Base-by-base conservation (phyloP, 2,113 vertebrate genomes). In the Stegostoma tigrinum region DNA sequence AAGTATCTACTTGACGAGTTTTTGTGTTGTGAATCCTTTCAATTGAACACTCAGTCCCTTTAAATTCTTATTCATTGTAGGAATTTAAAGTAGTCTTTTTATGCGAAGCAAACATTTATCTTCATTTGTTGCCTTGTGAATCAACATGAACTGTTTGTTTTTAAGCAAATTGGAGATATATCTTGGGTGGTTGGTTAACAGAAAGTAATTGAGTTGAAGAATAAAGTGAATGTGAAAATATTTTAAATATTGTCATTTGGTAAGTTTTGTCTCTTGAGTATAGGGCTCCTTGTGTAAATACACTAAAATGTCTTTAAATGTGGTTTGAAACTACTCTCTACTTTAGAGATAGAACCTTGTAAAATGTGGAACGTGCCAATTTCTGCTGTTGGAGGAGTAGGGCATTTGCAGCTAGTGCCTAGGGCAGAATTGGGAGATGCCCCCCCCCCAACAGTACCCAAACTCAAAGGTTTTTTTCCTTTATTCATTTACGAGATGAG, bases 171-270 rank as follows among this genome's bases (percentile, higher is more conserved):
- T 23, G 14, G 61, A 83, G 78, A 38, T n/a, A 19, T 91, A 7
- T 38, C 34, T 66, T 19, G 17, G 30, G 15, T n/a, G 12, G 27
- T 42, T 83, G n/a, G 55, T 52, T 61, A 34, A 61, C 52, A 52
- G 86, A 30, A 27, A 87, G 45, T 52, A 23, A 52, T 83, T 8
- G 3, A 55, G 48, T 61, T 89, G 8, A 89, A 91, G 55, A 61
- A 61, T 66, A 6, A 91, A 64, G 0, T 34, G n/a, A n/a, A 61
- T 21, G 55, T 66, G 89, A 91, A 91, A 64, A n/a, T 91, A 89
- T 91, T 91, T 64, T 91, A 91, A 38, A 91, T 91, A 34, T 91
- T 91, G 55, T 91, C 27, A 83, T 15, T 91, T 66, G 89, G n/a
- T 91, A 64, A 68, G 52, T 55, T 91, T 91, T 66, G 30, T 66